These are phyloP conservation scores for Pseudochromis fuscus DNA, from an alignment of 2,797 vertebrate genomes.

Conservation along the genomic window DNA sequence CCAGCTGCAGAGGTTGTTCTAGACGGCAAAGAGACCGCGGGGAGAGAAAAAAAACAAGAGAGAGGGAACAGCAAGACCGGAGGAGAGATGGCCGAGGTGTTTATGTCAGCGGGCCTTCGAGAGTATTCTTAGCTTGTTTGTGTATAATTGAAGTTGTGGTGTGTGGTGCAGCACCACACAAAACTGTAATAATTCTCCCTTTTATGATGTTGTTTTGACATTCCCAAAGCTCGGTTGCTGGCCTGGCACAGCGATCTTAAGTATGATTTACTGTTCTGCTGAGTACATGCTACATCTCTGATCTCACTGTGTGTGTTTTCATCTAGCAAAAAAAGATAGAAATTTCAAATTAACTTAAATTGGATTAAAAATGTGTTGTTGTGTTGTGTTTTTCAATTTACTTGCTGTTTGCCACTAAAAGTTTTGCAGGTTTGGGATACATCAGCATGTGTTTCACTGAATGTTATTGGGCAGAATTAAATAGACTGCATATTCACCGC, in stretches of 20 bases:
- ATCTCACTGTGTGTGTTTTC: constrained; percentile 31
- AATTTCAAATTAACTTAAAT: constrained; percentile 21
- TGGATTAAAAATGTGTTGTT: neutral
- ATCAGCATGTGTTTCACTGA: neutral
- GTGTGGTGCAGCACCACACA: constrained; percentile 69
- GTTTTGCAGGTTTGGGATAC: neutral
- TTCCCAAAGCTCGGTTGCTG: constrained; percentile 69
- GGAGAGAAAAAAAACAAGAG: constrained; percentile 51
- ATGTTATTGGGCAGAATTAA: constrained; percentile 7
- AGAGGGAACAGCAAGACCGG: constrained; percentile 43
- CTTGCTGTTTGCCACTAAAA: neutral
- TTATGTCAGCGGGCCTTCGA: constrained; percentile 73
- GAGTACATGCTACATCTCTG: constrained; percentile 46
- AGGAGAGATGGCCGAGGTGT: constrained; percentile 72
- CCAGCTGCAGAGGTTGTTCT: constrained; percentile 59
- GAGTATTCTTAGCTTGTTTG: constrained; percentile 84
- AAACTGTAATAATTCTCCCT: constrained; percentile 80
- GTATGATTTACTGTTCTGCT: constrained; percentile 60
- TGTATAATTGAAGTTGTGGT: constrained; percentile 80
- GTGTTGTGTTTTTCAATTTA: neutral
- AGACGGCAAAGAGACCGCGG: constrained; percentile 42
- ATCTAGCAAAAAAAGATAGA: constrained; percentile 24
- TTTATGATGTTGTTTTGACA: constrained; percentile 82
- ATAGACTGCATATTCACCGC: neutral
- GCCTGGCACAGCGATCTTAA: constrained; percentile 62